A percentile compares a stretch with the other conserved stretches of the same genome.
phyloP scores from a whole-genome alignment of 2,888 invertebrate genomes.

The Phytoseiulus persimilis region DNA sequence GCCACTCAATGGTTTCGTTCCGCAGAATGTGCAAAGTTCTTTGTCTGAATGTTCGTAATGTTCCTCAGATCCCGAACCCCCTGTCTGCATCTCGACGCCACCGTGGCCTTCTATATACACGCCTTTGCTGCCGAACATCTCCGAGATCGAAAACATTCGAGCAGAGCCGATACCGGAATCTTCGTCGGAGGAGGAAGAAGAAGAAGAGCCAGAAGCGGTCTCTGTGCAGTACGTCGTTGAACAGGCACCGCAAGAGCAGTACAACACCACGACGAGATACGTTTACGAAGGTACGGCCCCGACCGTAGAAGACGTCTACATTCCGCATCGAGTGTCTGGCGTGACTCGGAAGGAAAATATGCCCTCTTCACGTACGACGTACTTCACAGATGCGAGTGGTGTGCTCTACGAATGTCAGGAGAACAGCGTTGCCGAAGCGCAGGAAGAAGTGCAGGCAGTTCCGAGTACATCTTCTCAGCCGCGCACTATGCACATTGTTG shows the following conservation, averaged over 20 bases:
- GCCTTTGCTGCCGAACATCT: conserved; percentile 42
- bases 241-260: neutral
- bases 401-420: conserved; percentile 41
- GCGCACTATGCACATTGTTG: conserved; percentile 31
- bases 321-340: neutral
- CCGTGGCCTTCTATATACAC: conserved; percentile 44
- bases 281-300: neutral
- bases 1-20: too few relatives aligned
- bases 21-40: too few relatives aligned
- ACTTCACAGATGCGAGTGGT: neutral
- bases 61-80: neutral
- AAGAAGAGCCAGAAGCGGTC: conserved; percentile 39
- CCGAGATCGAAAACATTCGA: conserved; percentile 42
- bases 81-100: conserved; percentile 42
- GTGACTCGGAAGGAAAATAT: neutral
- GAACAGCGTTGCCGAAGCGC: conserved; percentile 40
- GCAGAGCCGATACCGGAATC: conserved; percentile 40
- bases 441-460: conserved; percentile 26
- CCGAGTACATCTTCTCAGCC: conserved; percentile 21
- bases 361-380: too few relatives aligned
- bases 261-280: neutral
- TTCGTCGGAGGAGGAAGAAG: conserved; percentile 46
- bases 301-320: neutral
- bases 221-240: conserved; percentile 42
- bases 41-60: too few relatives aligned